Base-by-base conservation (phyloP, 2,797 vertebrate species). In the Phoebastria nigripes region DNA sequence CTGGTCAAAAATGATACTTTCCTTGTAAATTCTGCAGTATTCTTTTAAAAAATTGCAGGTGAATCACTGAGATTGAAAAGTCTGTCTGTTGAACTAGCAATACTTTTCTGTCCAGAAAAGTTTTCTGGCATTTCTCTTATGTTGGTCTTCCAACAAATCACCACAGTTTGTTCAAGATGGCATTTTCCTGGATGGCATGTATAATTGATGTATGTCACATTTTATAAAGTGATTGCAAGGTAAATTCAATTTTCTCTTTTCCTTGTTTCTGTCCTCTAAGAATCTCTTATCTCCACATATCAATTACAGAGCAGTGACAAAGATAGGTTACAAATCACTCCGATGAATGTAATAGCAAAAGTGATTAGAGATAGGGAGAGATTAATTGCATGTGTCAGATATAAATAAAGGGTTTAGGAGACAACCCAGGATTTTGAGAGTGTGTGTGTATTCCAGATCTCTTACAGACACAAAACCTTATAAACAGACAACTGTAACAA, bases 231-330 rank as follows among this genome's bases (percentile, higher is more conserved):
- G 89, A 96, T 37, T 84, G 59, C 78, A 91, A 93, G 87, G 94
- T 95, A 96, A 97, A 97, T 97, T 96, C 95, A 88, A 86, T 96
- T 97, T 97, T 95, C 93, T 52, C 37, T 63, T 91, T 91, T 87
- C 83, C 81, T 90, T 89, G 58, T 95, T 97, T 96, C 81, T 94
- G 92, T 91, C 96, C 92, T 96, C 87, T 91, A 96, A 97, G 96
- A 93, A 91, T 88, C 79, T 80, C 96, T 95, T 94, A 94, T 95
- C 95, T 91, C 92, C 89, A 83, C 80, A 51, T 95, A 96, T 96
- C 96, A 95, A 82, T 93, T 94, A 96, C 46, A 33, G 63, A 26
- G 90, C 67, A 85, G 89, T 14, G 89, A 87, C 87, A 83, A 95
- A 91, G 94, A 96, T 91, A 77, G 89, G 87, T 93, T 95, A 91